Evolutionary conservation across 2,888 invertebrate genomes (phyloP), one percentile per base, ranked within the genome.

Genomic region (Sphaerophoria rueppellii): DNA sequence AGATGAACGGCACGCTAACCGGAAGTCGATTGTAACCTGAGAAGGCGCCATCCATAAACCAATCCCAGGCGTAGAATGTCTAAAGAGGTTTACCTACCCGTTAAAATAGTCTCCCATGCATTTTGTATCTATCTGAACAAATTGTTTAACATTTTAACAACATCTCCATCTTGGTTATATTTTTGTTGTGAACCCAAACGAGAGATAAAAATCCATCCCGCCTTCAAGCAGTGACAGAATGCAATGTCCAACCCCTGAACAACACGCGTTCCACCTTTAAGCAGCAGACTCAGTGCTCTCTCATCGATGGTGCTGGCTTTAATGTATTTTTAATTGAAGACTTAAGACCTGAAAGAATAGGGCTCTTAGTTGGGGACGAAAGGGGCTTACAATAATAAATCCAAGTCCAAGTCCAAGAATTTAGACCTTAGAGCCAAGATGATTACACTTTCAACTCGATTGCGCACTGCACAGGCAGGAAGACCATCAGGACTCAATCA

Each of bases 301-400:
- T 50, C 6, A 12, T 11, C 9, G 24, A 12, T 50, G 50, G 65
- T 60, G 76, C 60, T 70, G 80, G 72, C 76, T 77, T 14, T 85
- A 85, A 85, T 85, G 81, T 73, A 77, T 81, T 85, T 85, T 85
- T 85, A 81, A 85, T 85, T 85, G 81, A 81, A 85, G 85, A 81
- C 54, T 43, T 76, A 81, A 85, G 85, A 81, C 48, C 43, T 76
- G 80, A 50, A 60, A 35, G 72, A 72, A 63, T 32, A 35, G 5
- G 43, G n/a, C 7, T 14, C 7, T 43, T 2, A 40, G 40, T 7
- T 40, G 40, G 37, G 2, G 7, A 12, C 37, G 37, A 16, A 16
- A 58, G 37, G 9, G 9, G 6, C 40, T 40, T 35, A 40, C 37
- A 58, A 46, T 61, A 46, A 35, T 16, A 58, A 54, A 54, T 35